Evolutionary conservation across 2,113 vertebrate genomes (phyloP), one percentile per base, ranked within the genome.

Genomic region (Lagenorhynchus albirostris): DNA sequence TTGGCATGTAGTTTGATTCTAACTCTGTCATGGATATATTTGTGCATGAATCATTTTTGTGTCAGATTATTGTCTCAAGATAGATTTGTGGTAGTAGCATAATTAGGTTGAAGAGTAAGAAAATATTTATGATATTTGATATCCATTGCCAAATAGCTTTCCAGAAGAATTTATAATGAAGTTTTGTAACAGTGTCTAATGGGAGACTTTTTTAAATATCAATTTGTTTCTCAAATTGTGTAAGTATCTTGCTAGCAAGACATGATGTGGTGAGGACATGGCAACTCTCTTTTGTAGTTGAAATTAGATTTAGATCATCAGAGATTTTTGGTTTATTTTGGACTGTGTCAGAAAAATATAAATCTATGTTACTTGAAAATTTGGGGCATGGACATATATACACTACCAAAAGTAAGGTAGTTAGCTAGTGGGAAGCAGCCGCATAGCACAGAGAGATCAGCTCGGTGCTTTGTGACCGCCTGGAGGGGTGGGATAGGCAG

Each of bases 181-280:
- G 6, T 96, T 92, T 94, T 92, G 92, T 94, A 62, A 68, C 7
- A 92, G 62, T n/a, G 10, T 65, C 80, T 83, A 74, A n/a, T 63
- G 60, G 23, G 25, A 83, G 8, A 38, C 31, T 29, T 44, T 86
- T 83, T 82, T 47, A 0, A 31, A 62, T 71, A 60, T 68, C 41
- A 90, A 10, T 62, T 83, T 58, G 6, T 89, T 70, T 74, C 26
- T 67, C 15, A 92, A 65, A 92, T 85, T 79, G 41, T 77, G 0
- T 67, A 55, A 25, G 58, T 5, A 70, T 70, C 21, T 83, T 60
- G 63, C 2, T 55, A 76, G 3, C 2, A 53, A 91, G 13, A 58
- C 1, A 31, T 41, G 6, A 44, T 25, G 21, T 73, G 11, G 2
- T 21, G 4, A 95, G 36, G 31, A 73, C 36, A 9, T 2, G 41